phyloP scores from a whole-genome alignment of 2,113 vertebrate genomes.

The Antennarius striatus region DNA sequence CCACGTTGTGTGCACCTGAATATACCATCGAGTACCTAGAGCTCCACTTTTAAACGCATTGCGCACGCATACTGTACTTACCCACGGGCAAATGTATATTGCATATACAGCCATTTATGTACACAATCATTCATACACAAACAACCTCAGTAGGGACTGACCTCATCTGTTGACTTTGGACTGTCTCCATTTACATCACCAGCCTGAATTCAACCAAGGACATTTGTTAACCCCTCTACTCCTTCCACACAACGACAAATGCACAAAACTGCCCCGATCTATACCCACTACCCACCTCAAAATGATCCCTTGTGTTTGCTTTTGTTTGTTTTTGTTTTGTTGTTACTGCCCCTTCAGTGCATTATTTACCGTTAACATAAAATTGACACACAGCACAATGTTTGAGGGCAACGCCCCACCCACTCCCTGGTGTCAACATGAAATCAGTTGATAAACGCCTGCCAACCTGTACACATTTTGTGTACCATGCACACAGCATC shows the following conservation, averaged over 20 bases:
- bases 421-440: slow-evolving; percentile 4
- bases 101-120: slow-evolving; percentile 70
- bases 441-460: slow-evolving; percentile 39
- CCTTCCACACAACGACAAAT: slow-evolving; percentile 39
- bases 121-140: slow-evolving; percentile 75
- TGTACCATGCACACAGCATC: slow-evolving; percentile 37
- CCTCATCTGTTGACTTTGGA: slow-evolving; percentile 70
- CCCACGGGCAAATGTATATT: slow-evolving; percentile 62
- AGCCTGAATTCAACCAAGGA: slow-evolving; percentile 69
- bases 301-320: not conserved
- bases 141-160: slow-evolving; percentile 74
- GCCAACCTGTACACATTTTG: slow-evolving; percentile 61
- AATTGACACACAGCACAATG: slow-evolving; percentile 5
- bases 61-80: slow-evolving; percentile 66
- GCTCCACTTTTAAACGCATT: slow-evolving; percentile 65
- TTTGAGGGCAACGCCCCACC: slow-evolving; percentile 1
- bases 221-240: slow-evolving; percentile 25
- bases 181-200: slow-evolving; percentile 71
- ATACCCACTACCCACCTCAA: slow-evolving; percentile 9
- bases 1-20: slow-evolving; percentile 55
- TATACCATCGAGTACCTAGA: slow-evolving; percentile 60
- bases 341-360: not conserved
- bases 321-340: not conserved
- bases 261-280: slow-evolving; percentile 46
- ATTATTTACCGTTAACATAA: slow-evolving; percentile 9